Conservation (phyloP, 2,888 invertebrate species). For the Dynastes tityus region DNA sequence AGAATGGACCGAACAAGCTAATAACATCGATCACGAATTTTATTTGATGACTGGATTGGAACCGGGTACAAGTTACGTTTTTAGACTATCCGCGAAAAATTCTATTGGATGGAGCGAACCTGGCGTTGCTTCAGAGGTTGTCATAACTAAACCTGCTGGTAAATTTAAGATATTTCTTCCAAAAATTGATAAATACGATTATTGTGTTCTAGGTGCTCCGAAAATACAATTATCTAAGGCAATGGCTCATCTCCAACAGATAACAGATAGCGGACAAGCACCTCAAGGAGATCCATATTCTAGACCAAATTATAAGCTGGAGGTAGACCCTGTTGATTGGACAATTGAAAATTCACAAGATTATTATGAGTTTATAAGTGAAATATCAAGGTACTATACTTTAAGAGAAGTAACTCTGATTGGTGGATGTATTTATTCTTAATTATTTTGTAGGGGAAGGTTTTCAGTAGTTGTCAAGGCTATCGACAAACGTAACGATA, state of each 20-base stretch:
- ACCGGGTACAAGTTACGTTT: conserved; percentile 88
- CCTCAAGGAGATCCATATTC: conserved; percentile 77
- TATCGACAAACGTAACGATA: conserved; percentile 83
- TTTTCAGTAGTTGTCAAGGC: conserved; percentile 90
- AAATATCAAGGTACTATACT: conserved; percentile 76
- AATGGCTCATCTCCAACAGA: conserved; percentile 87
- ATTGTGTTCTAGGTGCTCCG: conserved; percentile 71
- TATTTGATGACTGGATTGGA: conserved; percentile 85
- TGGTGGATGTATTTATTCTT: background rate
- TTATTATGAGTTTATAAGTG: conserved; percentile 89
- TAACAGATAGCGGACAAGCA: conserved; percentile 87
- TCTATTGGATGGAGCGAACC: conserved; percentile 95
- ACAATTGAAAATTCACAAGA: conserved; percentile 79
- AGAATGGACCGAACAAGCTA: conserved; percentile 89
- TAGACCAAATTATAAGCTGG: conserved; percentile 82
- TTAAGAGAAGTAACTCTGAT: background rate
- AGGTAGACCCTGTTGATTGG: conserved; percentile 84
- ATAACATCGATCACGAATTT: conserved; percentile 95
- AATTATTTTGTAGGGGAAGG: conserved; percentile 77
- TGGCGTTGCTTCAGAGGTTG: conserved; percentile 85
- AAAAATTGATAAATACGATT: no score
- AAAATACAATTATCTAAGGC: conserved; percentile 87
- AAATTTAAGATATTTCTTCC: conserved; percentile 35
- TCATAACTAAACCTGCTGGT: conserved; percentile 80
- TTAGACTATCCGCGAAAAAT: conserved; percentile 91